phyloP scores from a whole-genome alignment of 23 tunicate genomes.

The Oikopleura vanhoeffeni region DNA sequence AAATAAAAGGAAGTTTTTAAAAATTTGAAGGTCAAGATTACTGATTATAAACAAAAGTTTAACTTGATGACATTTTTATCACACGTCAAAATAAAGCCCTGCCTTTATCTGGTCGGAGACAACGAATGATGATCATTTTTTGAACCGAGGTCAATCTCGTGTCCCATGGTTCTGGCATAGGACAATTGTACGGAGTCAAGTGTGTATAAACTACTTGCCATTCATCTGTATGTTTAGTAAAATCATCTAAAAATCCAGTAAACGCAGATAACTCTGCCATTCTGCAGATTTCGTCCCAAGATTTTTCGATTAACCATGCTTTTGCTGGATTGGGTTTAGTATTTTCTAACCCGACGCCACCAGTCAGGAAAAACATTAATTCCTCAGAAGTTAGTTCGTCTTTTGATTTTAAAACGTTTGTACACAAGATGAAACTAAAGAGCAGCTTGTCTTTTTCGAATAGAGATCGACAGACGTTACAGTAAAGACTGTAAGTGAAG shows the following conservation, averaged over 20 bases:
- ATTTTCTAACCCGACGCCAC: slow-evolving; percentile 90
- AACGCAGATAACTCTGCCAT: slow-evolving; percentile 67
- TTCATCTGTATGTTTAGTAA: neutral
- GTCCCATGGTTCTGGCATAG: slow-evolving; percentile 80
- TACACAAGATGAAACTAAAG: slow-evolving; percentile 69
- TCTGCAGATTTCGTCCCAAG: slow-evolving; percentile 94
- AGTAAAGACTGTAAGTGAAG: slow-evolving; percentile 97
- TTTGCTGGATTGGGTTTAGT: slow-evolving; percentile 71
- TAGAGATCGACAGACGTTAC: slow-evolving; percentile 91
- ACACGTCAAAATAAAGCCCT: no score
- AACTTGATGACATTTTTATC: no score
- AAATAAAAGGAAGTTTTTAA: no score
- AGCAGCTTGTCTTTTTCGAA: slow-evolving; percentile 91
- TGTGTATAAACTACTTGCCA: slow-evolving; percentile 85
- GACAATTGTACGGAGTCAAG: slow-evolving; percentile 61
- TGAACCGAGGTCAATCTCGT: slow-evolving; percentile 51
- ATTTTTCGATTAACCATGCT: slow-evolving; percentile 71
- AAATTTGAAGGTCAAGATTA: no score
- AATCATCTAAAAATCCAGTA: slow-evolving; percentile 49
- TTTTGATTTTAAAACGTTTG: slow-evolving; percentile 58
- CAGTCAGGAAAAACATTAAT: slow-evolving; percentile 82
- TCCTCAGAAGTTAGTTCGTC: slow-evolving; percentile 59
- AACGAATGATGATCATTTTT: slow-evolving; percentile 62
- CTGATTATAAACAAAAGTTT: no score
- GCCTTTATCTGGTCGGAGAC: slow-evolving; percentile 89